Evolutionary conservation across 2,888 invertebrate species (phyloP).

Genomic region (Pseudeuparius sepicola): DNA sequence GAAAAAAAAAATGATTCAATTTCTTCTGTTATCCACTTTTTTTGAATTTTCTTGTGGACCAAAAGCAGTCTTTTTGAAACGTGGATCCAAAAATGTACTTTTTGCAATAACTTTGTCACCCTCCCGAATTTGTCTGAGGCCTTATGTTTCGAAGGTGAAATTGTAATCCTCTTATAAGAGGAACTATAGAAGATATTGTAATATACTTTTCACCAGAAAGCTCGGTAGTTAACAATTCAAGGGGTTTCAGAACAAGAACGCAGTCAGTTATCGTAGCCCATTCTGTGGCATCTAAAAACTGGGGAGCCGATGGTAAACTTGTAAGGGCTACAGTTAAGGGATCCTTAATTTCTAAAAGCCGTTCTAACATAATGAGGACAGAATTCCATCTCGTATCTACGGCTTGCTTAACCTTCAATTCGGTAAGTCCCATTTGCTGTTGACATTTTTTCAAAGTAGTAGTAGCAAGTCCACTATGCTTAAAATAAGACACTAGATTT

Average conservation of each 20-base stretch:
- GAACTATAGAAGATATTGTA: constrained; percentile 23
- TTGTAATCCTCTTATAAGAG: constrained; percentile 23
- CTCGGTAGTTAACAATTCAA: constrained; percentile 19
- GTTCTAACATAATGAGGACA: constrained; percentile 21
- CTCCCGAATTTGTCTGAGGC: constrained; percentile 18
- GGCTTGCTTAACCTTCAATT: constrained; percentile 15
- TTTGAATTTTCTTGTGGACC: constrained; percentile 11
- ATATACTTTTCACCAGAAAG: constrained; percentile 25
- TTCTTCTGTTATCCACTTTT: too few species aligned
- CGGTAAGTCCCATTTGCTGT: constrained; percentile 9
- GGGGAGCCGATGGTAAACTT: constrained; percentile 18
- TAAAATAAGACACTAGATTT: constrained; percentile 17
- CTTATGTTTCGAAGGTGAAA: too few species aligned
- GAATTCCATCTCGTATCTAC: constrained; percentile 18
- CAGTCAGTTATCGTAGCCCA: constrained; percentile 22
- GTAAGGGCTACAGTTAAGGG: constrained; percentile 18
- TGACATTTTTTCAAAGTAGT: constrained; percentile 16
- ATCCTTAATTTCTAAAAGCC: constrained; percentile 21
- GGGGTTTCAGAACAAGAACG: constrained; percentile 20
- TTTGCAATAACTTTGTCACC: constrained; percentile 22
- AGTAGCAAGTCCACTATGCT: constrained; percentile 15
- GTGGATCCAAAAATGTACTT: constrained; percentile 22
- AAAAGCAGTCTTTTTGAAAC: constrained; percentile 22
- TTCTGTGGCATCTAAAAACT: constrained; percentile 20
- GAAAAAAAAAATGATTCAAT: too few species aligned